Base-by-base conservation (phyloP, 2,888 invertebrate genomes). In the Euproctis similis region DNA sequence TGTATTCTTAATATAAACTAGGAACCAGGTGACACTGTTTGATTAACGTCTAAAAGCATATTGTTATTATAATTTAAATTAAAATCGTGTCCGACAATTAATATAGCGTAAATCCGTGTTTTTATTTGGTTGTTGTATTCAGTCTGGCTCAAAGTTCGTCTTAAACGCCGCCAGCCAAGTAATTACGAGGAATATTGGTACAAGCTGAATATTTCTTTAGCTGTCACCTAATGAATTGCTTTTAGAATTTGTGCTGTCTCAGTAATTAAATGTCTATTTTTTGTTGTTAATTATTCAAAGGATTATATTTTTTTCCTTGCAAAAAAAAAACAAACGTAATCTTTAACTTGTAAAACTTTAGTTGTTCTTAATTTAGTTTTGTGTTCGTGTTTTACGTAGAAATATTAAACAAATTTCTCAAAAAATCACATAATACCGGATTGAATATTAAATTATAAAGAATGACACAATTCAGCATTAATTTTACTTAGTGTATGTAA, bases 151-250 rank as follows among this genome's bases (percentile, higher is more conserved):
- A 68, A 78, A 62, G 58, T 64, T 58, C 63, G 60, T 70, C 69
- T 73, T 73, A 75, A 73, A 76, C 65, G 69, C 73, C 71, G 63
- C 62, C 42, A 73, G 74, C 71, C 39, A 71, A 62, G 64, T 77
- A 68, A 78, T 77, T 73, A 14, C 14, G 4, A 14, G 6, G 14
- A 14, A 14, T 6, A 14, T 14, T 4, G 14, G 4, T 14, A 76
- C 67, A 67, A 59, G 45, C 54, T 60, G 55, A 67, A 67, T 58
- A 66, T 65, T 74, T 70, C 65, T 67, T 68, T 58, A 53, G 62
- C 48, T 59, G 59, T 65, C 63, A 67, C 59, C 64, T 70, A 73
- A 73, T 74, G 61, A 73, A 59, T 63, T 59, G 59, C 59, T 64
- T 69, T 76, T 72, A 69, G 62, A 69, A 62, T 57, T 68, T 51